phyloP scores from a whole-genome alignment of 1,140 invertebrate species.

The Tetraneura akinire region DNA sequence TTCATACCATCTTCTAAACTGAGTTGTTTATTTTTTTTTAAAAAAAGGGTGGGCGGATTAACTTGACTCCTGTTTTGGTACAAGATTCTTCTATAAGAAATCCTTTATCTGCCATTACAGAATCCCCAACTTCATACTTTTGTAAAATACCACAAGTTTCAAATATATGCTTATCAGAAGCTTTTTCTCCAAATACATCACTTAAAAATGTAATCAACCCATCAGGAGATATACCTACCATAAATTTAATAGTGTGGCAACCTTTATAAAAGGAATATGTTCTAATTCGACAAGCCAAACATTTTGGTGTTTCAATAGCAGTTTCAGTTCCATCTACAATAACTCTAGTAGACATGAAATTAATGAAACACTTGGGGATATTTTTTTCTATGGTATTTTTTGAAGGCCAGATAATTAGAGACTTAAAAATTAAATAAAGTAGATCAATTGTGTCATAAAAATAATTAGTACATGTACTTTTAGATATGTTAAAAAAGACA shows the following conservation, averaged over 20 bases:
- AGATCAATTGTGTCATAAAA: slow-evolving; percentile 47
- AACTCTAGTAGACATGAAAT: slow-evolving; percentile 38
- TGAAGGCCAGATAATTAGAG: slow-evolving; percentile 39
- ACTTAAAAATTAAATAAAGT: slow-evolving; percentile 43
- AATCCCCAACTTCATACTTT: slow-evolving; percentile 52
- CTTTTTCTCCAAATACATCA: slow-evolving; percentile 55
- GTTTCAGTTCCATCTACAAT: slow-evolving; percentile 52
- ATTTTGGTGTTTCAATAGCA: slow-evolving; percentile 53
- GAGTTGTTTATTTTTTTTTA: slow-evolving; percentile 53
- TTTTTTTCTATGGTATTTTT: slow-evolving; percentile 46
- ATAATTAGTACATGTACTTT: slow-evolving; percentile 16
- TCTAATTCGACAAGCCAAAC: slow-evolving; percentile 53
- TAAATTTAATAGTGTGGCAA: slow-evolving; percentile 57
- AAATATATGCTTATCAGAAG: slow-evolving; percentile 58
- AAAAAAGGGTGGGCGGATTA: slow-evolving; percentile 55
- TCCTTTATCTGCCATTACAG: slow-evolving; percentile 58
- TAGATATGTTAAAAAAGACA: slow-evolving; percentile 42
- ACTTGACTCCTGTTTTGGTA: slow-evolving; percentile 47
- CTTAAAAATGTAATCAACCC: slow-evolving; percentile 59
- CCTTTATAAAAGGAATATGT: slow-evolving; percentile 57
- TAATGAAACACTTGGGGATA: slow-evolving; percentile 46
- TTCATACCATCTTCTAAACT: slow-evolving; percentile 54
- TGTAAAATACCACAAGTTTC: slow-evolving; percentile 56
- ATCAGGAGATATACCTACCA: slow-evolving; percentile 59
- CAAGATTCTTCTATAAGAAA: slow-evolving; percentile 55